These are phyloP conservation scores for Cybosia mesomella DNA, from an alignment of 2,888 invertebrate species.

Conservation along the genomic window DNA sequence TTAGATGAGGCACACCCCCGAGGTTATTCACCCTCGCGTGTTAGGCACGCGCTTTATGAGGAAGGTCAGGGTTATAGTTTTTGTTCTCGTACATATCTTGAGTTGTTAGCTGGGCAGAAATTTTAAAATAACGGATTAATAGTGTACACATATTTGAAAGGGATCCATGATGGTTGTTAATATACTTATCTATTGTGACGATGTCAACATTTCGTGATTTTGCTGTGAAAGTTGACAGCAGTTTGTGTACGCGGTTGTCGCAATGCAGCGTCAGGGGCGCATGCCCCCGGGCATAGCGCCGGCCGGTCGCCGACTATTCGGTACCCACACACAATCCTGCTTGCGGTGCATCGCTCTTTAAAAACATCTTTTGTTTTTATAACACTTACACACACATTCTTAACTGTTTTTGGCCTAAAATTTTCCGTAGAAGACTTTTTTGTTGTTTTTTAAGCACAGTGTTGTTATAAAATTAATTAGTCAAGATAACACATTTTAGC, in stretches of 20 bases:
- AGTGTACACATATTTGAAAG: too few species aligned
- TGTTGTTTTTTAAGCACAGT: background rate
- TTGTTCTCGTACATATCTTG: constrained; percentile 30
- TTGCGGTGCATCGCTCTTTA: constrained; percentile 44
- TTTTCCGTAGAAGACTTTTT: background rate
- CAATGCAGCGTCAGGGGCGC: constrained; percentile 77
- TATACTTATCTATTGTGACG: background rate
- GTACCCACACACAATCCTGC: constrained; percentile 45
- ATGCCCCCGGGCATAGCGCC: constrained; percentile 56
- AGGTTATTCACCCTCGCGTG: constrained; percentile 77
- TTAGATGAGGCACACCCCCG: constrained; percentile 79
- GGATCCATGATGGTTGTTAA: background rate
- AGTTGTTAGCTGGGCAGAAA: background rate
- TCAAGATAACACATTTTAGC: background rate
- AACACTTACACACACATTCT: constrained; percentile 28
- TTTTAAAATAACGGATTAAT: background rate
- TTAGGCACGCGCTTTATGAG: constrained; percentile 63
- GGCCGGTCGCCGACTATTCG: constrained; percentile 48
- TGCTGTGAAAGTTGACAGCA: constrained; percentile 24
- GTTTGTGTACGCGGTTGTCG: constrained; percentile 62
- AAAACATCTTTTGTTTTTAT: constrained; percentile 50
- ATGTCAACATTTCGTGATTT: constrained; percentile 14
- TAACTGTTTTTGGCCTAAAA: constrained; percentile 20
- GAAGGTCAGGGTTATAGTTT: constrained; percentile 81
- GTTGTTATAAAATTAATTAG: background rate